Base-by-base conservation (phyloP, 1,140 invertebrate genomes). In the Tribolium madens region DNA sequence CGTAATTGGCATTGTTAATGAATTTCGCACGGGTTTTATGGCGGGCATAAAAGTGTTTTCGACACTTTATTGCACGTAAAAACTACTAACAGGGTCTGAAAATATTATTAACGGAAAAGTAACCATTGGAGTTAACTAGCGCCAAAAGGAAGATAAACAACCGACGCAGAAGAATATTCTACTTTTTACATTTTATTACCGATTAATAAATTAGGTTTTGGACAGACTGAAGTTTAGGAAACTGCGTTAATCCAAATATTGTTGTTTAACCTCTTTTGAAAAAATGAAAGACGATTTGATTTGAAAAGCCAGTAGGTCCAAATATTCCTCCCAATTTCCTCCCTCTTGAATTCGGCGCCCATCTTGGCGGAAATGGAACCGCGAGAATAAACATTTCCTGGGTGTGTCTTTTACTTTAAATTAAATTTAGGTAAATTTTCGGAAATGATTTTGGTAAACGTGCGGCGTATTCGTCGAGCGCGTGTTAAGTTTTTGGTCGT, bases 351-450 rank as follows among this genome's bases (percentile, higher is more conserved):
- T 57, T 57, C 17, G 10, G 13, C 5, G 5, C 14, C 52, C 57
- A 64, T 14, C 57, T n/a, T 12, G n/a, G 13, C 33, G 71, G 71
- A 73, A 73, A 73, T 73, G 31, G 70, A 53, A 73, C 21, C 36
- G 71, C 71, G 71, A 57, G 71, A 57, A 57, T 73, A 73, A 57
- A 73, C 71, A 73, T 73, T 73, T 73, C 71, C 71, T 36, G 71
- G 71, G 71, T 52, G 71, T 73, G 71, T 57, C 52, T 33, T 73
- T 31, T 14, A 57, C 7, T 52, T 73, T 31, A 73, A 73, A 73
- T 73, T 53, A 57, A 73, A 73, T 73, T 73, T 73, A 21, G 14
- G 48, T 48, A 36, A 73, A 52, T 73, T 73, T 73, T 36, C 31
- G 71, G 71, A 73, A 73, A 73, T 73, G 47, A 73, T 13, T 15